phyloP scores from a whole-genome alignment of 64 coral and sea anemone genomes.

The Cladopsammia gracilis region DNA sequence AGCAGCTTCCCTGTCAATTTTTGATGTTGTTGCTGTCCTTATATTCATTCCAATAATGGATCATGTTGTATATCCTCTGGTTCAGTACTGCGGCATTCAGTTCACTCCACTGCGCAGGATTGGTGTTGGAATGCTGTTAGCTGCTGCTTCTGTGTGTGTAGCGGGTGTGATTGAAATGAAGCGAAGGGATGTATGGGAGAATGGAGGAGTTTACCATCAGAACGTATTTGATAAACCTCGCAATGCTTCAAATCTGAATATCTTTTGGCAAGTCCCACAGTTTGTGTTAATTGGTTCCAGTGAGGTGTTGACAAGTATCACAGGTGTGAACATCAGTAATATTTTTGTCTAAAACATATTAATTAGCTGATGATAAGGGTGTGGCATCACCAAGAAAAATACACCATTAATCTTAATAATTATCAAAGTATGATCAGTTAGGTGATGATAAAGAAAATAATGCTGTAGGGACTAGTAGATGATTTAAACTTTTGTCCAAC shows the following conservation, averaged over 20 bases:
- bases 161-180: slow-evolving; percentile 67
- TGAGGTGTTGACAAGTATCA: slow-evolving; percentile 82
- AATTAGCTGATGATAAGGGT: no score
- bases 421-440: no score
- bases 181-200: slow-evolving; percentile 1
- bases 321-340: slow-evolving; percentile 47
- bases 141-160: slow-evolving; percentile 54
- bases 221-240: neutral
- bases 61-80: slow-evolving; percentile 57
- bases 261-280: slow-evolving; percentile 87
- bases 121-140: slow-evolving; percentile 77
- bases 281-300: slow-evolving; percentile 82
- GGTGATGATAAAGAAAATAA: no score
- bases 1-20: slow-evolving; percentile 76
- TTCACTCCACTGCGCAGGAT: slow-evolving; percentile 75
- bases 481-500: no score
- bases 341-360: no score
- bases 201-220: neutral
- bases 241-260: slow-evolving; percentile 37
- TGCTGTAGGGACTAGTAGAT: no score
- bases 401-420: no score
- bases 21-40: slow-evolving; percentile 74
- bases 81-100: slow-evolving; percentile 62
- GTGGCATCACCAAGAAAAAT: no score
- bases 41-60: slow-evolving; percentile 72